Base-by-base conservation (phyloP, 2,113 vertebrate species). In the Muntiacus reevesi region DNA sequence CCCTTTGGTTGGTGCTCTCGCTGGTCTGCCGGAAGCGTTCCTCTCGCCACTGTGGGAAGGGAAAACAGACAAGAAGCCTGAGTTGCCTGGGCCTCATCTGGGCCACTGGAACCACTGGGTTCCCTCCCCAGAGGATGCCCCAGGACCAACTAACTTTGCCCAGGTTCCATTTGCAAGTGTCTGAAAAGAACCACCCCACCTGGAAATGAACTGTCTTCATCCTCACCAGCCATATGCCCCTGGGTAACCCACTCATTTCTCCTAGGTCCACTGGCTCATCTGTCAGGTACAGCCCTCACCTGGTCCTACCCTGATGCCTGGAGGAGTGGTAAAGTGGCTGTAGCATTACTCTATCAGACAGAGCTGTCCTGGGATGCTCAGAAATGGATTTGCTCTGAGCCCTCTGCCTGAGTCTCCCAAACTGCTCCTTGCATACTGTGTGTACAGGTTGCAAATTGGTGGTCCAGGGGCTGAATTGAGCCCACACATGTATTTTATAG, bases 21-120 rank as follows among this genome's bases (percentile, higher is more conserved):
- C 99, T 99, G 95, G 99, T 99, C 98, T 99, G 99, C 71, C 99
- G 99, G 98, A 99, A 99, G 92, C 99, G 99, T 93, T 99, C 99
- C 97, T 99, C 99, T 4, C 99, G 99, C 98, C 99, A 99, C 99
- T 99, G 98, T 78, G 62, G 95, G 67, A 74, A 50, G 30, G 28
- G 36, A 89, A 67, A 93, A 90, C 2, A 28, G 30, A 96, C 43
- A 7, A 54, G 6, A 12, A 85, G 89, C 57, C 98, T 98, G 47
- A 99, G 99, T 97, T 99, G 98, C 23, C 33, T 64, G 81, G 57
- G 59, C 43, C 13, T 64, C 45, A 67, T 1, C 5, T 59, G 90
- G 21, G 28, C 25, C 54, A 28, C 28, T 59, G 45, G 6, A 95
- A 86, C 45, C 40, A 25, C 21, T 62, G 81, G 14, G 36, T 33